These are phyloP conservation scores for Zaprionus lachaisei DNA, from an alignment of 1,140 invertebrate species.

Conservation along the genomic window DNA sequence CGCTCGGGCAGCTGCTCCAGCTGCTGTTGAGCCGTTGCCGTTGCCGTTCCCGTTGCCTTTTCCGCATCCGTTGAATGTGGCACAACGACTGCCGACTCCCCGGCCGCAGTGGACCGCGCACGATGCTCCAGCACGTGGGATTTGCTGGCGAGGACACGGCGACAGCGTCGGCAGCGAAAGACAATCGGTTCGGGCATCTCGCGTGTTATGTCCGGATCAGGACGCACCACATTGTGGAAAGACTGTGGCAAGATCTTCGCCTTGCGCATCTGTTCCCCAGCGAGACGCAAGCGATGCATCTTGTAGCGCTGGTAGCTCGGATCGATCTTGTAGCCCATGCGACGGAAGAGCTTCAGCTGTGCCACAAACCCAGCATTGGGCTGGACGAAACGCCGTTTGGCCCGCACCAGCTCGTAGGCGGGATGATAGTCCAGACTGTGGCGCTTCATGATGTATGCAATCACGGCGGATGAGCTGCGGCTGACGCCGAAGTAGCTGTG, in stretches of 20 bases:
- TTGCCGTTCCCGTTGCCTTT: neutral
- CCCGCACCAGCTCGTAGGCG: constrained; percentile 88
- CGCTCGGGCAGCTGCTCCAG: constrained; percentile 79
- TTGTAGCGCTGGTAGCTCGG: constrained; percentile 90
- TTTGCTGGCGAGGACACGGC: constrained; percentile 91
- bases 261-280: constrained; percentile 92
- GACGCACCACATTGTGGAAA: constrained; percentile 90
- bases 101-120: constrained; percentile 50
- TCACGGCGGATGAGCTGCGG: constrained; percentile 92
- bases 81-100: neutral
- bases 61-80: neutral
- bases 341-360: constrained; percentile 91
- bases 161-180: constrained; percentile 91
- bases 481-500: constrained; percentile 93
- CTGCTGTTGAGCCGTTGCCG: neutral
- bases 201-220: constrained; percentile 91
- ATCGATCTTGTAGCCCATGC: constrained; percentile 90
- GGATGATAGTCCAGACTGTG: constrained; percentile 89
- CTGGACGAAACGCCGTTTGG: constrained; percentile 88
- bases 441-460: constrained; percentile 94
- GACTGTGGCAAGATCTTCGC: constrained; percentile 92
- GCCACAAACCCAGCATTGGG: constrained; percentile 91
- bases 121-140: constrained; percentile 90
- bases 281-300: constrained; percentile 90
- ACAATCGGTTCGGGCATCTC: constrained; percentile 92